These are phyloP conservation scores for Paratrypauchen microcephalus DNA, from an alignment of 2,797 vertebrate genomes.

Conservation along the genomic window DNA sequence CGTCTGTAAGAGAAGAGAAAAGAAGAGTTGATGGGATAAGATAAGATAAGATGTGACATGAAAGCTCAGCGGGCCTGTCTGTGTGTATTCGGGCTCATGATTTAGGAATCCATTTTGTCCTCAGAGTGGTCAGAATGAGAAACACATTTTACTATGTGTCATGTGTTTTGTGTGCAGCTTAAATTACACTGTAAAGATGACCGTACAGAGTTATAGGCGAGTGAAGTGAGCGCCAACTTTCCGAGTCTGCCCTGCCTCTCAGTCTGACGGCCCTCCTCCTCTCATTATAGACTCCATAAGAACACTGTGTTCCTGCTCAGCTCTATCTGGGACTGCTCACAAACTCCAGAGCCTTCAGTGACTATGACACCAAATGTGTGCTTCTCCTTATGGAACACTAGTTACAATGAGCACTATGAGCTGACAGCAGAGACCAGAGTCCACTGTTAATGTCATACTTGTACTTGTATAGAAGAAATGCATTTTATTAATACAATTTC, in stretches of 20 bases:
- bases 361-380: background rate
- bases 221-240: slow-evolving; percentile 43
- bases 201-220: slow-evolving; percentile 17
- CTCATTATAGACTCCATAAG: slow-evolving; percentile 53
- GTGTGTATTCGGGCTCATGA: background rate
- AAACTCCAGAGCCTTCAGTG: slow-evolving; percentile 10
- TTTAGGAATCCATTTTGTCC: slow-evolving; percentile 3
- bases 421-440: background rate
- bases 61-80: background rate
- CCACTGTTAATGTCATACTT: slow-evolving; percentile 5
- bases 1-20: slow-evolving; percentile 56
- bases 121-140: slow-evolving; percentile 19
- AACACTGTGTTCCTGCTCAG: slow-evolving; percentile 55
- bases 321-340: slow-evolving; percentile 16
- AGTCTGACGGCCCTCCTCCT: slow-evolving; percentile 29
- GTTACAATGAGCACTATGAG: background rate
- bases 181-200: slow-evolving; percentile 37
- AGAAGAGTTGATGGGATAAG: background rate
- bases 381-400: background rate
- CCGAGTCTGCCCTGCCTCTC: slow-evolving; percentile 33
- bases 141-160: slow-evolving; percentile 10
- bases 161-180: slow-evolving; percentile 24
- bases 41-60: background rate
- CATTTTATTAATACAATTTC: no score
- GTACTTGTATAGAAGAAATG: no score